Evolutionary conservation across 2,888 invertebrate species (phyloP), one percentile per base, ranked within the genome.

Genomic region (Hirtodrosophila trivittata): DNA sequence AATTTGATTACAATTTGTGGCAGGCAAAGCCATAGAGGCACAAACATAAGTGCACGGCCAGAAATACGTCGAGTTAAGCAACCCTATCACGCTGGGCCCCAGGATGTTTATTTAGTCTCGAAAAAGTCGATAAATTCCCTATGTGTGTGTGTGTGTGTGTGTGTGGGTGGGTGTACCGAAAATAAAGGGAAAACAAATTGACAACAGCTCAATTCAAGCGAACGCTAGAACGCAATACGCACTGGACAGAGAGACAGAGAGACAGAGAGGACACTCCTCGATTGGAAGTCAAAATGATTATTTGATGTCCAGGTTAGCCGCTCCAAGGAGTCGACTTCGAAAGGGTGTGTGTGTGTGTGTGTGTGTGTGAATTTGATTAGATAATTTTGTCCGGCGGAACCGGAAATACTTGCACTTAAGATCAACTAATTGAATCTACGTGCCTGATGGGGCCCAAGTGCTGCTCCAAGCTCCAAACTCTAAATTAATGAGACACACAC

Each of bases 1-100:
- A 86, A 84, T 84, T 84, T 81, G 74, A 84, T 84, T 81, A 86
- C 77, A 73, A 74, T 75, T 83, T 74, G 83, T 65, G 66, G 67
- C 51, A 38, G 49, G 18, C 58, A 39, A 43, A 54, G 64, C 65
- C 64, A 41, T 41, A 37, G 26, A 64, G 47, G 39, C 52, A 45
- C 45, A 21, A 59, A 25, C 37, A 54, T 30, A 39, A n/a, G n/a
- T 37, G 45, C 45, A 21, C n/a, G 5, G 18, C 18, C 18, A 21
- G 10, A 45, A 46, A n/a, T n/a, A n/a, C n/a, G n/a, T n/a, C n/a
- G n/a, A n/a, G n/a, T n/a, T 32, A 38, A 60, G 67, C 81, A 80
- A 83, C 74, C 83, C 84, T 60, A 55, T 69, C 71, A 38, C 39
- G 52, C 65, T 58, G 51, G 30, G 45, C 46, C 37, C 43, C 38